These are phyloP conservation scores for Ochropacha duplaris DNA, from an alignment of 2,888 invertebrate genomes.

Conservation along the genomic window DNA sequence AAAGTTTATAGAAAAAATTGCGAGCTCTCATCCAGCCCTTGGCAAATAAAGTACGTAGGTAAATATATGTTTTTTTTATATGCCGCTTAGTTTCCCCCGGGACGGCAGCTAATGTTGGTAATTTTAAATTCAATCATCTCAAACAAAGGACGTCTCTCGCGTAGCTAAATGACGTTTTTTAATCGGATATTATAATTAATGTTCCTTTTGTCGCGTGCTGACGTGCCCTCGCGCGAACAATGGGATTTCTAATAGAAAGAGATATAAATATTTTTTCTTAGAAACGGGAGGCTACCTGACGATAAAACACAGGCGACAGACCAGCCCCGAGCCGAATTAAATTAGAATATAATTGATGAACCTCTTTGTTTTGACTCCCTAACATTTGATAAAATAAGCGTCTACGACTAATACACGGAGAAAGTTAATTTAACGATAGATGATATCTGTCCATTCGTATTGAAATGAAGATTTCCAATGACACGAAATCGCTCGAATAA, in stretches of 20 bases:
- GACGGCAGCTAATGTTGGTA: conserved; percentile 72
- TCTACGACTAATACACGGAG: conserved; percentile 26
- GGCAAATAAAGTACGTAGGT: conserved; percentile 51
- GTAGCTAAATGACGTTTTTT: conserved; percentile 81
- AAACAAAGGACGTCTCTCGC: conserved; percentile 78
- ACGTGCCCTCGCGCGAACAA: conserved; percentile 81
- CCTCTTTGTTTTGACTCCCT: conserved; percentile 55
- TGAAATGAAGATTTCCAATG: background rate
- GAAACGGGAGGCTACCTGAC: conserved; percentile 79
- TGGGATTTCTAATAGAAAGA: conserved; percentile 80
- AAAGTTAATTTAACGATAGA: conserved; percentile 16
- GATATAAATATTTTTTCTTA: conserved; percentile 80
- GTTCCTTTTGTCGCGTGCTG: conserved; percentile 83
- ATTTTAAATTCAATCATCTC: conserved; percentile 80
- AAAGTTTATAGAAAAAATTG: conserved; percentile 43
- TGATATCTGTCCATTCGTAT: conserved; percentile 8
- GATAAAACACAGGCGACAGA: conserved; percentile 78
- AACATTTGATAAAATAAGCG: conserved; percentile 32
- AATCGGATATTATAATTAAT: conserved; percentile 85
- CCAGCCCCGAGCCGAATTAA: conserved; percentile 66
- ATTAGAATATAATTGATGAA: conserved; percentile 74
- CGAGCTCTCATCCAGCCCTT: conserved; percentile 35
- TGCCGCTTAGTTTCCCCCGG: conserved; percentile 49
- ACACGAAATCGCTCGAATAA: conserved; percentile 11
- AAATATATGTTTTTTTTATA: conserved; percentile 44